phyloP scores from a whole-genome alignment of 2,797 vertebrate genomes.

The Lacerta agilis region DNA sequence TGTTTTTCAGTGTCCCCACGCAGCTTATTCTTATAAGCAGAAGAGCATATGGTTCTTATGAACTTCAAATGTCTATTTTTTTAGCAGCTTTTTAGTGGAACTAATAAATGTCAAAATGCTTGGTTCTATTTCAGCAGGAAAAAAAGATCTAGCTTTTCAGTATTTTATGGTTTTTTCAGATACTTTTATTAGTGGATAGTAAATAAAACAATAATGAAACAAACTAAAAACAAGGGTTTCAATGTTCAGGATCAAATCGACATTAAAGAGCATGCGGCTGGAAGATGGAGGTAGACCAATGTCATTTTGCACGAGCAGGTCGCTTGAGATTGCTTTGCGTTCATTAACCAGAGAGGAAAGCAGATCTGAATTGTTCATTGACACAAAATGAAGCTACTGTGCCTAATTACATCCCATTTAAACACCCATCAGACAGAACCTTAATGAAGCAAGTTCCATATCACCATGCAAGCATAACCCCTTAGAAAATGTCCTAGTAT shows the following conservation, averaged over 20 bases:
- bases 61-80: constrained; percentile 70
- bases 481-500: not conserved
- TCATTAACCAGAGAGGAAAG: not conserved
- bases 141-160: constrained; percentile 66
- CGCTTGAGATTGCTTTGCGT: constrained; percentile 42
- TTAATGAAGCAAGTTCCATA: not conserved
- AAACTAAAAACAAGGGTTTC: constrained; percentile 49
- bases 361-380: constrained; percentile 9
- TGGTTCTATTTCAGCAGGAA: constrained; percentile 59
- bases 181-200: constrained; percentile 56
- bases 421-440: not conserved
- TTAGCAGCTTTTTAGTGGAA: constrained; percentile 65
- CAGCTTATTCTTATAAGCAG: constrained; percentile 64
- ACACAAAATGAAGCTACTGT: not conserved
- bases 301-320: constrained; percentile 30
- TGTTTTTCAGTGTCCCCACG: constrained; percentile 50
- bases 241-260: constrained; percentile 58
- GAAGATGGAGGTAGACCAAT: not conserved
- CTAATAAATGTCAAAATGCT: constrained; percentile 73
- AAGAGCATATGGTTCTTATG: constrained; percentile 68
- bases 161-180: constrained; percentile 53
- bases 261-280: constrained; percentile 9
- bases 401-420: constrained; percentile 5
- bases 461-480: not conserved
- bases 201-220: constrained; percentile 15